These are phyloP conservation scores for Penaeus monodon DNA, from an alignment of 2,888 invertebrate genomes.

Conservation along the genomic window DNA sequence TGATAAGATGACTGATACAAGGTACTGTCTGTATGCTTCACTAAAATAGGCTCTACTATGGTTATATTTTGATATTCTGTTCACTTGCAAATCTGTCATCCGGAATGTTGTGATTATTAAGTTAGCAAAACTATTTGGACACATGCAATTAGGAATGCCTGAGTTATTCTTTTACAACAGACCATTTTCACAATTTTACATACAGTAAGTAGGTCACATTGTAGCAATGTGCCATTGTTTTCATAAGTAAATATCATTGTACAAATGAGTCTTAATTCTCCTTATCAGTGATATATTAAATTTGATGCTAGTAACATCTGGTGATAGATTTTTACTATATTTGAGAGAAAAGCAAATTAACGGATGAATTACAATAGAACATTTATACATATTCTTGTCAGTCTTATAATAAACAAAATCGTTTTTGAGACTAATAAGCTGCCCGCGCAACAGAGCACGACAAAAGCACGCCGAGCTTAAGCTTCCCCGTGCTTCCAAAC, in stretches of 20 bases:
- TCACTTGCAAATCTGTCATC: constrained; percentile 13
- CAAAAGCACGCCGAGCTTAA: too few species aligned
- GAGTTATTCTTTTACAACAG: constrained; percentile 37
- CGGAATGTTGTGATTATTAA: constrained; percentile 16
- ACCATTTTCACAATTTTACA: constrained; percentile 51
- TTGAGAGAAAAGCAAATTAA: too few species aligned
- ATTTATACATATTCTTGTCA: too few species aligned
- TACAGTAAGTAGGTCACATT: constrained; percentile 56
- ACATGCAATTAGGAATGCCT: too few species aligned
- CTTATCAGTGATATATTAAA: not conserved
- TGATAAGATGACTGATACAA: not conserved
- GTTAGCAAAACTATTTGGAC: constrained; percentile 8
- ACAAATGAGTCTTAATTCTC: constrained; percentile 41
- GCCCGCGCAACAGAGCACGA: too few species aligned
- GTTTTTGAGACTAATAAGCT: too few species aligned
- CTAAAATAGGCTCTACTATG: constrained; percentile 2
- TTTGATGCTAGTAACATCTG: not conserved
- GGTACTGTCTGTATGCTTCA: constrained; percentile 4
- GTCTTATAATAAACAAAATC: too few species aligned
- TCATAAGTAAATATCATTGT: constrained; percentile 59
- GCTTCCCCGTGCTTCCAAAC: too few species aligned
- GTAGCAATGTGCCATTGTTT: constrained; percentile 58
- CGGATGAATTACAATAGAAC: too few species aligned
- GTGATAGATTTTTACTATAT: too few species aligned
- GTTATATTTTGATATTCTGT: not conserved